These are phyloP conservation scores for Bambusicola thoracicus DNA, from an alignment of 2,113 vertebrate species.

Conservation along the genomic window DNA sequence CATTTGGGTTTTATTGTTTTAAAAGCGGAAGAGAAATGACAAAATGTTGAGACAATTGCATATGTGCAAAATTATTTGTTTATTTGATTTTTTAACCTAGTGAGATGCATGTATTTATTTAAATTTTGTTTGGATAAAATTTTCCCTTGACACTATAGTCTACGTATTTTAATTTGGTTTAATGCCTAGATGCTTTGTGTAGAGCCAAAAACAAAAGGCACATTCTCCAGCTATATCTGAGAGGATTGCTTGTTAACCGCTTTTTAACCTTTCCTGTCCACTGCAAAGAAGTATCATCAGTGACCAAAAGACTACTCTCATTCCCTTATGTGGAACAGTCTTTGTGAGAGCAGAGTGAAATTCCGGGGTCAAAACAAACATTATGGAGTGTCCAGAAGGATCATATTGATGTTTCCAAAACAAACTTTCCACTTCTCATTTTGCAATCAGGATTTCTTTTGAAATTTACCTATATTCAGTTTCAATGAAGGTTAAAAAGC, in stretches of 20 bases:
- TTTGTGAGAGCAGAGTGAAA: slow-evolving; percentile 4
- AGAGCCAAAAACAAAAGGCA: neutral
- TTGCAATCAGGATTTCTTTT: neutral
- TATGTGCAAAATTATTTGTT: slow-evolving; percentile 42
- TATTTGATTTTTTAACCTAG: slow-evolving; percentile 14
- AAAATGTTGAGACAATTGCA: slow-evolving; percentile 32
- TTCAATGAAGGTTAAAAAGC: neutral
- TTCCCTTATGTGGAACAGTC: neutral
- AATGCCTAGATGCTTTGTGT: neutral
- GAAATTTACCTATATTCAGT: neutral
- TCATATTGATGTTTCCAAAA: neutral
- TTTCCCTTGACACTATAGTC: neutral
- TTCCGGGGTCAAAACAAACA: neutral
- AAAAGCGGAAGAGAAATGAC: slow-evolving; percentile 22
- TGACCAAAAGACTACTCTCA: neutral
- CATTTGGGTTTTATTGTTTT: slow-evolving; percentile 58
- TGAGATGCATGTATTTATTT: neutral
- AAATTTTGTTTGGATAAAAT: slow-evolving; percentile 30
- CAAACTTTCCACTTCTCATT: neutral
- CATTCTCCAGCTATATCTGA: neutral
- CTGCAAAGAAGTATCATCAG: neutral
- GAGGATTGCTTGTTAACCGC: neutral
- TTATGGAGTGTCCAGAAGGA: neutral
- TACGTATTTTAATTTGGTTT: slow-evolving; percentile 38
- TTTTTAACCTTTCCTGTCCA: neutral